These are phyloP conservation scores for Neomicropteryx cornuta DNA, from an alignment of 1,140 invertebrate species.

Conservation along the genomic window DNA sequence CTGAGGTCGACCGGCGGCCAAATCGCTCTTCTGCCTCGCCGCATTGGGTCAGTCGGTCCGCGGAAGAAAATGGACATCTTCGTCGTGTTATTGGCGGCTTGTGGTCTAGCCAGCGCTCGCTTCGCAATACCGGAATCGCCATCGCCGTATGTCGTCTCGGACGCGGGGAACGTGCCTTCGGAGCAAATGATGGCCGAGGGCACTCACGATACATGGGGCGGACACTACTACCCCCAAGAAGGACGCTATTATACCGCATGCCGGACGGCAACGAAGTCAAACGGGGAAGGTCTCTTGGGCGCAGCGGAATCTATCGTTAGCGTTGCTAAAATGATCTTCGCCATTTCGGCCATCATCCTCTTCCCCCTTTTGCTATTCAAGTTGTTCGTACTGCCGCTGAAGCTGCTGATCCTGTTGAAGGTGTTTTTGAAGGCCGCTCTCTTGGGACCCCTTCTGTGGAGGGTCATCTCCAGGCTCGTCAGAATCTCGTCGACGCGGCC, in stretches of 20 bases:
- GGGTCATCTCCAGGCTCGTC: background rate
- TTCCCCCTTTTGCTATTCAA: slow-evolving; percentile 10
- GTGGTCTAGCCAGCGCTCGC: too few relatives aligned
- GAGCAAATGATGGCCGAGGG: background rate
- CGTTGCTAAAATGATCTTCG: slow-evolving; percentile 13
- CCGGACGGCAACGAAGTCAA: background rate
- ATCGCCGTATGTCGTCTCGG: too few relatives aligned
- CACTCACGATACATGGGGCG: background rate
- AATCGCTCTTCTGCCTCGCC: too few relatives aligned
- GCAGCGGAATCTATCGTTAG: slow-evolving; percentile 8
- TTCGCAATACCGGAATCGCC: too few relatives aligned
- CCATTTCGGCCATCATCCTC: slow-evolving; percentile 9
- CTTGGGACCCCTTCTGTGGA: slow-evolving; percentile 11
- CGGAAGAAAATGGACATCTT: too few relatives aligned
- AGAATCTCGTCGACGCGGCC: too few relatives aligned
- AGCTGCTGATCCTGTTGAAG: slow-evolving; percentile 9
- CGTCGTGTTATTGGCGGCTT: too few relatives aligned
- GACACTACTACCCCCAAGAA: background rate
- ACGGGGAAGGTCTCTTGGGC: background rate
- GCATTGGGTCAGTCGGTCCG: too few relatives aligned
- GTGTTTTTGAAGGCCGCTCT: slow-evolving; percentile 10
- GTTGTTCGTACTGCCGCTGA: slow-evolving; percentile 12
- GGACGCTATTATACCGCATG: background rate
- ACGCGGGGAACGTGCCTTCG: slow-evolving; percentile 1
- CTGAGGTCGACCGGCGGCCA: too few relatives aligned